Percentiles rank a stretch among this genome's conserved stretches.
Evolutionary conservation across 2,113 vertebrate genomes (phyloP).

Genomic region (Phalacrocorax brasilianus): DNA sequence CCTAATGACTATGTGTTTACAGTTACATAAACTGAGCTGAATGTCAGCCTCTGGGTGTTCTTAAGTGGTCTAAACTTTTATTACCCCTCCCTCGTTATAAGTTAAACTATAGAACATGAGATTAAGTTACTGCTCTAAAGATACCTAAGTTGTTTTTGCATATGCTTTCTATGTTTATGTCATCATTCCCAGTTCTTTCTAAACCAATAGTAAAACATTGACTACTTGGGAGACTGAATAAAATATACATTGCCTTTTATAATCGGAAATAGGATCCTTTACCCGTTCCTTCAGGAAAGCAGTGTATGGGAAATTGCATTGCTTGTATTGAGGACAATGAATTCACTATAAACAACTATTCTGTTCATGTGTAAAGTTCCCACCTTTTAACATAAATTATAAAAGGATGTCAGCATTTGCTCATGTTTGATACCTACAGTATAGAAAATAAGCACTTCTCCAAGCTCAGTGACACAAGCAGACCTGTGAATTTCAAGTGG

Average conservation of each 20-base stretch:
- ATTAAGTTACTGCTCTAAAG: background rate
- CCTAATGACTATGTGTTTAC: background rate
- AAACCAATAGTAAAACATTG: background rate
- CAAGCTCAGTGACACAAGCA: background rate
- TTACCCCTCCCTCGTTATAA: background rate
- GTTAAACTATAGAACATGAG: background rate
- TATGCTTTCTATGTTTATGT: background rate
- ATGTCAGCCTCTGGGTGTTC: background rate
- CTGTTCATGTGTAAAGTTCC: background rate
- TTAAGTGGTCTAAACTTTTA: background rate
- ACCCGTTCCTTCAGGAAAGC: background rate
- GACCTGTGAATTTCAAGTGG: background rate
- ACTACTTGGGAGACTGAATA: background rate
- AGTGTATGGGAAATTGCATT: background rate
- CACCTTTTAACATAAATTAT: background rate
- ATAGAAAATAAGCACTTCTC: background rate
- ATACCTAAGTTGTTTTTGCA: background rate
- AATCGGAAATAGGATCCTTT: background rate
- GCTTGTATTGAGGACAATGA: background rate
- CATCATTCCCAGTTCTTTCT: background rate
- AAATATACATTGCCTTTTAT: background rate
- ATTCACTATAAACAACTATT: background rate
- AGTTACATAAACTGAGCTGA: background rate
- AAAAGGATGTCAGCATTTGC: background rate
- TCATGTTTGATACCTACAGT: background rate